Evolutionary conservation across 2,113 vertebrate genomes (phyloP).

Genomic region (Brachionichthys hirsutus): DNA sequence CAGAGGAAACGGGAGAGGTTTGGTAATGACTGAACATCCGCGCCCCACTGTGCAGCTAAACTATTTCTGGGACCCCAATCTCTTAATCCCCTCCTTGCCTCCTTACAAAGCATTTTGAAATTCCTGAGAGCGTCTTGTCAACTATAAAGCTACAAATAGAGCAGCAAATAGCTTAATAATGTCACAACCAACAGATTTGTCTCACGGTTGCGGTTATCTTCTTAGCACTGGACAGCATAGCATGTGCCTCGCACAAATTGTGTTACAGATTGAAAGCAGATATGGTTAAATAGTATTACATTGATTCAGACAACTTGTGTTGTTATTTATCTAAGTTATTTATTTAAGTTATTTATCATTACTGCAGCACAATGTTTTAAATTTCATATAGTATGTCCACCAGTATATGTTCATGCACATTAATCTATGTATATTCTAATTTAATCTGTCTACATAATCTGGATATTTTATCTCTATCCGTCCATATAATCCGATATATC

Average conservation of each 20-base stretch:
- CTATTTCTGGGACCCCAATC: conserved; percentile 61
- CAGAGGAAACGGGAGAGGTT: conserved; percentile 28
- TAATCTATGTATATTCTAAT: too few relatives aligned
- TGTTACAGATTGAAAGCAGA: not conserved
- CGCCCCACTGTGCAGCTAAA: conserved; percentile 41
- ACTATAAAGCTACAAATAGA: conserved; percentile 60
- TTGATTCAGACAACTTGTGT: too few relatives aligned
- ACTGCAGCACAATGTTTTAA: too few relatives aligned
- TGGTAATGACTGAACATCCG: conserved; percentile 47
- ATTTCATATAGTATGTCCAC: too few relatives aligned
- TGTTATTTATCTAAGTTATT: too few relatives aligned
- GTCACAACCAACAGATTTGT: conserved; percentile 23
- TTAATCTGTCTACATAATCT: too few relatives aligned
- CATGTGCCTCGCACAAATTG: too few relatives aligned
- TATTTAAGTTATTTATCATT: too few relatives aligned
- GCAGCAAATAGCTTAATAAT: conserved; percentile 63
- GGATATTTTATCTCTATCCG: too few relatives aligned
- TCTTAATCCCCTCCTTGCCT: conserved; percentile 52
- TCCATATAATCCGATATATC: too few relatives aligned
- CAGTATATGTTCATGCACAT: too few relatives aligned
- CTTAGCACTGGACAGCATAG: conserved; percentile 19
- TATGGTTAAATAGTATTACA: too few relatives aligned
- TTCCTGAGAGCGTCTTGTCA: conserved; percentile 52
- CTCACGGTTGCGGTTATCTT: conserved; percentile 38
- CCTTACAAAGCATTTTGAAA: conserved; percentile 65